Evolutionary conservation across 2,797 vertebrate species (phyloP).

Genomic region (Cyclura pinguis): DNA sequence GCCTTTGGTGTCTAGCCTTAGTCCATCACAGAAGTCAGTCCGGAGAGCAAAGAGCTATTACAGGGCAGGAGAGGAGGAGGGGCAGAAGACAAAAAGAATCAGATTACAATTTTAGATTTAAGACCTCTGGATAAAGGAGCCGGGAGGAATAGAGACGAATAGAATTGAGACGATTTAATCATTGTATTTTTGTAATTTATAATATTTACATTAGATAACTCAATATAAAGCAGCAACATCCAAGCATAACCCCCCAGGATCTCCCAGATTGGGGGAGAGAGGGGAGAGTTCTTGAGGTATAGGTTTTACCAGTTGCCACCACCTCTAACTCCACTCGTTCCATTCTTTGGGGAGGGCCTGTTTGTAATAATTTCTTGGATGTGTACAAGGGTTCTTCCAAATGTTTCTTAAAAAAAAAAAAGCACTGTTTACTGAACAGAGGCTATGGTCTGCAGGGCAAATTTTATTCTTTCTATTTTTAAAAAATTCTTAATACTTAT

Average conservation of each 20-base stretch:
- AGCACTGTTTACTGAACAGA: no score
- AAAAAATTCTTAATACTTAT: no score
- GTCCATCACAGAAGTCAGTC: background rate
- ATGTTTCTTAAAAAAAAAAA: no score
- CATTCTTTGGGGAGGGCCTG: no score
- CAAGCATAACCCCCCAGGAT: background rate
- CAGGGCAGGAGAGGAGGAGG: background rate
- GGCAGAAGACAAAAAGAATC: background rate
- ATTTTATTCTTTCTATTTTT: no score
- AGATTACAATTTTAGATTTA: slow-evolving; percentile 4
- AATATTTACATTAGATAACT: slow-evolving; percentile 4
- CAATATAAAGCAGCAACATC: background rate
- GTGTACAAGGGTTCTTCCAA: no score
- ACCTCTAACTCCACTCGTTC: no score
- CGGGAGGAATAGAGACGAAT: background rate
- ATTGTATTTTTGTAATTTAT: background rate
- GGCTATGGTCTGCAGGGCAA: no score
- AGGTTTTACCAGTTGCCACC: no score
- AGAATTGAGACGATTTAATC: background rate
- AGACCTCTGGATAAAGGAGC: background rate
- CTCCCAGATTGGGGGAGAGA: no score
- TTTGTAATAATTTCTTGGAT: no score
- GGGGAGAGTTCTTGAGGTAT: no score
- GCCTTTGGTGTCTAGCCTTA: background rate
- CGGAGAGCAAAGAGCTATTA: background rate